Evolutionary conservation across 1,140 invertebrate species (phyloP), one percentile per base, ranked within the genome.

Genomic region (Homalodisca vitripennis): DNA sequence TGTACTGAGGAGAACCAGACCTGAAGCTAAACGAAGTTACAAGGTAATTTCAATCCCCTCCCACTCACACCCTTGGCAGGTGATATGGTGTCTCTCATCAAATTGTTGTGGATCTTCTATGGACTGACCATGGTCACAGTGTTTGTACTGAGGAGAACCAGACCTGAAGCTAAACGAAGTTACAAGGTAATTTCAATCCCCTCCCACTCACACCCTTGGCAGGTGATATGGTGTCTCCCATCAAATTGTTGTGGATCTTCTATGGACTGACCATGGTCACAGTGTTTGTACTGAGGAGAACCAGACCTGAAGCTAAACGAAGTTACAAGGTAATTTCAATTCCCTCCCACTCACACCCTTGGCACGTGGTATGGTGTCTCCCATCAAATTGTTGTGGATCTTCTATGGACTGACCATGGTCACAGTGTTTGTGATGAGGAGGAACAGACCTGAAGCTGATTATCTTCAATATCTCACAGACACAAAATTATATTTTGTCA

Each of bases 31-130:
- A 0, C 80, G 93, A 67, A 91, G 92, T 0, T 94, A 93, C 72
- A 87, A 86, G 77, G 92, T 88, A 80, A 75, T 65, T 67, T 32
- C n/a, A n/a, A n/a, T n/a, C n/a, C n/a, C n/a, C n/a, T n/a, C n/a
- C n/a, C n/a, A n/a, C n/a, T n/a, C n/a, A n/a, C n/a, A n/a, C n/a
- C n/a, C n/a, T n/a, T n/a, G n/a, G n/a, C 86, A 22, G 92, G 92
- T 24, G 85, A 92, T 73, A 93, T 95, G 29, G 83, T 83, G 20
- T 84, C 86, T 1, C 80, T 97, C 0, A 95, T 97, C 68, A 90
- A 95, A 77, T 85, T 93, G 14, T 87, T 92, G 0, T 96, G 93
- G 93, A 86, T 94, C 51, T 94, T 94, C 77, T 97, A 96, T 77
- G 93, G 91, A 0, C 75, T 89, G 0, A 89, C 92, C 0, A 92